Conservation (phyloP, 2,113 vertebrate genomes). For the Malaclemys terrapin region DNA sequence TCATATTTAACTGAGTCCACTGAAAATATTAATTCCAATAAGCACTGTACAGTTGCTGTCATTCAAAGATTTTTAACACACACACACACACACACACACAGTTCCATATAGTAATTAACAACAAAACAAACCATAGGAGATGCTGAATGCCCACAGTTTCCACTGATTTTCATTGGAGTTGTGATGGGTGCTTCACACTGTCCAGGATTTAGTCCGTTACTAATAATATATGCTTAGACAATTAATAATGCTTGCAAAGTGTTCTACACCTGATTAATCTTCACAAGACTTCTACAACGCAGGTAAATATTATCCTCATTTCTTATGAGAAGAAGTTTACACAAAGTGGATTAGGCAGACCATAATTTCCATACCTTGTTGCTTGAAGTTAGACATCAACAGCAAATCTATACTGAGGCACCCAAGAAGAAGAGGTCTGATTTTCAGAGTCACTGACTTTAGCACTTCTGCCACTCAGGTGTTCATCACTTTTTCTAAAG, state of each 20-base stretch:
- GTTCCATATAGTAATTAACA: background rate
- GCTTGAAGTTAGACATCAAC: background rate
- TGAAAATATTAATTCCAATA: background rate
- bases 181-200: background rate
- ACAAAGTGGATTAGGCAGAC: background rate
- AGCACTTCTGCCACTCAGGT: background rate
- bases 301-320: background rate
- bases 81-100: background rate
- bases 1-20: background rate
- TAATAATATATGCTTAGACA: too few relatives aligned
- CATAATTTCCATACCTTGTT: background rate
- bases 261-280: background rate
- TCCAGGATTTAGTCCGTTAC: background rate
- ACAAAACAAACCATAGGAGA: background rate
- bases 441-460: background rate
- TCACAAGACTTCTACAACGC: background rate
- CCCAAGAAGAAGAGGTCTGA: background rate
- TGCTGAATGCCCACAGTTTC: background rate
- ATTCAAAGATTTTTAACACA: background rate
- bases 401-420: background rate
- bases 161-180: background rate
- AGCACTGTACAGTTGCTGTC: background rate
- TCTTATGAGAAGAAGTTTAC: background rate
- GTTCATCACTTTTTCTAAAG: background rate
- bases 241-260: background rate